Base-by-base conservation (phyloP, 1,140 invertebrate species). In the Pseudomyrmex sp. region DNA sequence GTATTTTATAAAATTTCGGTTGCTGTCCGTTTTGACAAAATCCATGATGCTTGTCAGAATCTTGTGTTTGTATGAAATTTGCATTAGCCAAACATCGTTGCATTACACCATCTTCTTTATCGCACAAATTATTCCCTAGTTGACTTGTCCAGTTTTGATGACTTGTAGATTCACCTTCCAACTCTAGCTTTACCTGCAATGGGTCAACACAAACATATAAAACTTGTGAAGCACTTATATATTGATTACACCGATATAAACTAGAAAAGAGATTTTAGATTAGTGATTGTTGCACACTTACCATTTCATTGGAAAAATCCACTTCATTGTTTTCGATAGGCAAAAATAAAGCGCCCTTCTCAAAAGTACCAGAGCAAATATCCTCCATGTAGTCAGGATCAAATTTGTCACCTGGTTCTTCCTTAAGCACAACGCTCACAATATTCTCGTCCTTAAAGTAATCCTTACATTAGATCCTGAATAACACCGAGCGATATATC, bases 291-390 rank as follows among this genome's bases (percentile, higher is more conserved):
- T 7, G 26, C 56, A 15, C 48, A 86, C 35, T 91, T 88, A 94
- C 93, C 93, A 94, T 94, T 84, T 94, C 93, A 84, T 93, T 92
- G 50, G 92, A 89, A 80, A 94, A 94, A 70, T 94, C 93, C 66
- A 93, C 92, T 66, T 92, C 93, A 74, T 93, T 93, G 79, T 91
- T 92, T 76, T 94, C 93, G 68, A 94, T 93, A 61, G 93, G 91
- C 85, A 94, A 89, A 80, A 94, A 94, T 26, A 80, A 52, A 20
- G 74, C 20, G 74, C 93, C 93, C 88, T 94, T 94, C 70, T 93
- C 93, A 72, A 93, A 94, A 46, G 92, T 92, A 61, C 92, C 92
- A 26, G 92, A 91, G 83, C 93, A 94, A 80, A 94, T 94, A 85
- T 94, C 93, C 83, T 94, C 93, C 91, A 94, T 94, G 88, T 94